Conservation (phyloP, 2,797 vertebrate species). For the Coregonus ussuriensis region DNA sequence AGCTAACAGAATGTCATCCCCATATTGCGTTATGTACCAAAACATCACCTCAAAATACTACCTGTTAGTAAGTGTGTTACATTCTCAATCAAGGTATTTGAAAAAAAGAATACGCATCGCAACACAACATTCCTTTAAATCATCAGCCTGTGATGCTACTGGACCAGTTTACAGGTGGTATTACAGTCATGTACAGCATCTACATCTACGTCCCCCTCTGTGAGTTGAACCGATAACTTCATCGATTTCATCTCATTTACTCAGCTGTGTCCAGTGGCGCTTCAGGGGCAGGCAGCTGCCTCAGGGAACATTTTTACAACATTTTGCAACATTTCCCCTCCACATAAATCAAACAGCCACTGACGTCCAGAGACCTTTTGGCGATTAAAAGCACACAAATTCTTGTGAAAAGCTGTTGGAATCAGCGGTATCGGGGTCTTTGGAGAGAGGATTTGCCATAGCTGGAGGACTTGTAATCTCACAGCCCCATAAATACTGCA, state of each 20-base stretch:
- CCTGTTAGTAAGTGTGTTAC: background rate
- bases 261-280: conserved; percentile 60
- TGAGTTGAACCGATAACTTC: conserved; percentile 47
- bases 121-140: background rate
- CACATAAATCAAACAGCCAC: conserved; percentile 76
- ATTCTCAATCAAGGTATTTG: background rate
- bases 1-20: background rate
- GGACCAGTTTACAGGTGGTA: conserved; percentile 33
- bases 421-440: conserved; percentile 12
- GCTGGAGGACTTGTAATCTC: conserved; percentile 16
- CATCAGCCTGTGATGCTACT: conserved; percentile 1
- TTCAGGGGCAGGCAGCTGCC: conserved; percentile 59
- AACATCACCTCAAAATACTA: background rate
- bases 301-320: conserved; percentile 41
- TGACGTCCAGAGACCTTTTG: conserved; percentile 39
- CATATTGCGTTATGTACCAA: background rate
- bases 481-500: conserved; percentile 9
- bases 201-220: conserved; percentile 42
- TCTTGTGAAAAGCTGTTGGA: conserved; percentile 3
- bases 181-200: conserved; percentile 15
- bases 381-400: conserved; percentile 2
- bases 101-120: background rate
- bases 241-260: conserved; percentile 66
- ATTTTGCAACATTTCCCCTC: conserved; percentile 61
- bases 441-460: conserved; percentile 12